Conservation (phyloP, 2,113 vertebrate species). For the Tricholaema leucomelas region DNA sequence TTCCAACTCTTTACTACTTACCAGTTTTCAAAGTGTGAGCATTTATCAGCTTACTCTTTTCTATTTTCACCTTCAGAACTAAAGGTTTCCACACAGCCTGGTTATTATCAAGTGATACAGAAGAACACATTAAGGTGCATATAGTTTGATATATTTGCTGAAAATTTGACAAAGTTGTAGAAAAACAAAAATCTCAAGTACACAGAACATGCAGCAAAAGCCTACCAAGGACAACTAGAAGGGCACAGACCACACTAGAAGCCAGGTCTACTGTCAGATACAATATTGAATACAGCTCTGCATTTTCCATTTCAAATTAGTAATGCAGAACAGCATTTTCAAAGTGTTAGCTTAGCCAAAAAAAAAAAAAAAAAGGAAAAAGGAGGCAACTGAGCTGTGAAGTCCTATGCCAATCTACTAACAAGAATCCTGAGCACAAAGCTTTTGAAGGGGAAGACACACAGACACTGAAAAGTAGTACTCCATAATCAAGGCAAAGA, state of each 20-base stretch:
- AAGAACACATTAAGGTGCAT: not conserved
- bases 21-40: not conserved
- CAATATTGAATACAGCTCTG: not conserved
- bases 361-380: not conserved
- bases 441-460: not conserved
- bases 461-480: not conserved
- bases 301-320: not conserved
- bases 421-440: not conserved
- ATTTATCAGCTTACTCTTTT: not conserved
- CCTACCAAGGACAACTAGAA: not conserved
- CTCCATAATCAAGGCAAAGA: not conserved
- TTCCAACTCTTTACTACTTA: not conserved
- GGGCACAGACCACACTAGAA: not conserved
- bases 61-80: not conserved
- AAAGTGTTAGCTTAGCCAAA: not conserved
- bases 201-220: not conserved
- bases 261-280: not conserved
- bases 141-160: fast-evolving
- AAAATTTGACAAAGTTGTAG: not conserved
- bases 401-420: not conserved
- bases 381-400: not conserved
- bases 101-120: not conserved
- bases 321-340: not conserved
- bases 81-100: not conserved
- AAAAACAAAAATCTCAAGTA: not conserved